Evolutionary conservation across 2,888 invertebrate species (phyloP), one percentile per base, ranked within the genome.

Genomic region (Cyaniris semiargus): DNA sequence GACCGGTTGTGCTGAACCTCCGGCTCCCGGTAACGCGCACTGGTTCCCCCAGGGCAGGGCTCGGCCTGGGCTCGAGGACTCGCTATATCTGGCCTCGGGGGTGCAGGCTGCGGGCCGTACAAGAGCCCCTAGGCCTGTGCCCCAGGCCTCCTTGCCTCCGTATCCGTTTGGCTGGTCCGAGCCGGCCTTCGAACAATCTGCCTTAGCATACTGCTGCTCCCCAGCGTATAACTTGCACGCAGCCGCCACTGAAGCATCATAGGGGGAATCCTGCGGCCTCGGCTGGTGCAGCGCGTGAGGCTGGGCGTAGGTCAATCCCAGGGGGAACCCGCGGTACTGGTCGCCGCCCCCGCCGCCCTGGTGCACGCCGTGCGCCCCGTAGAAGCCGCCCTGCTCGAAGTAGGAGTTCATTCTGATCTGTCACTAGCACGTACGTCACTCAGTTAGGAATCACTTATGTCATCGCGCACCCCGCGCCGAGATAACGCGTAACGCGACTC

Each of bases 351-450:
- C 95, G 83, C 96, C 95, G 80, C 96, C 95, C 94, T 98, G 96
- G 94, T 97, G 96, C 85, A 93, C 93, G 88, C 98, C 98, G 92
- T 98, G 97, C 86, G 96, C 95, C 87, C 98, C 98, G 95, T 98
- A 98, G 95, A 98, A 98, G 93, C 98, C 98, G 92, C 97, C 97
- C 95, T 98, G 98, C 95, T 98, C 98, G 93, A 98, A 98, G 93
- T 98, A 98, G 90, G 98, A 98, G 97, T 98, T 98, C 98, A 98
- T 98, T 92, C 91, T 96, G 91, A 87, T 87, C 85, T 84, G 87
- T 92, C 92, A 90, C 90, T 83, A 87, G 84, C 90, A 90, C 91
- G 83, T 89, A 89, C 91, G 91, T 90, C 92, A 93, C 92, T 90
- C 84, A 86, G 88, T 88, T 84, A 86, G 87, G 85, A 84, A 90